phyloP scores from a whole-genome alignment of 2,888 invertebrate species.

The Erebia ligea region DNA sequence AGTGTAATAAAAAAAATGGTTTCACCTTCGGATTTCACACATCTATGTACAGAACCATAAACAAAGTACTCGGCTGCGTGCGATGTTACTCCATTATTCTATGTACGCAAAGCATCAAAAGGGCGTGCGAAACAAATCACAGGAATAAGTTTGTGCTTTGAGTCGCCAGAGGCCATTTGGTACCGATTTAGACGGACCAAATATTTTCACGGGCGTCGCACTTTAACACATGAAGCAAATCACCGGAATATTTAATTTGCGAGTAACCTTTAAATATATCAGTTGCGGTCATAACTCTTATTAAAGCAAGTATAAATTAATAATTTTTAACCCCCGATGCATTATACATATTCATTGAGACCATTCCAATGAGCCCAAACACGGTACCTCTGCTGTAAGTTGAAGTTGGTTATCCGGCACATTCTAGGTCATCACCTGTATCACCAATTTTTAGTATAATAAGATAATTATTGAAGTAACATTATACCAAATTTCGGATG shows the following conservation, averaged over 20 bases:
- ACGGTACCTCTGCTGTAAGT: no score
- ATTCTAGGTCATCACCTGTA: no score
- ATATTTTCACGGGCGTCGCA: constrained; percentile 77
- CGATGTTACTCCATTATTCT: constrained; percentile 17
- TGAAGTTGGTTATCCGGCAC: no score
- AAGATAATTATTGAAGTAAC: no score
- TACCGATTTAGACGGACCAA: constrained; percentile 75
- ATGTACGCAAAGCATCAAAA: constrained; percentile 34
- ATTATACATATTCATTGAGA: no score
- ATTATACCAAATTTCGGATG: no score
- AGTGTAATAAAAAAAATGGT: no score
- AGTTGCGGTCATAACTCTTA: background rate
- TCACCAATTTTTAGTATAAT: no score
- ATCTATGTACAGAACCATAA: background rate
- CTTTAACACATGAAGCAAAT: constrained; percentile 53
- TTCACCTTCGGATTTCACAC: background rate
- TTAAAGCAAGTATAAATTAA: no score
- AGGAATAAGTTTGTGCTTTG: constrained; percentile 54
- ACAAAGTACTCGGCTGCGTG: constrained; percentile 11
- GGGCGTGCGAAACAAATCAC: constrained; percentile 42
- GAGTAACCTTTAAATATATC: background rate
- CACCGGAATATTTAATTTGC: constrained; percentile 25
- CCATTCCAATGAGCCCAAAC: no score
- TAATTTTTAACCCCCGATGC: no score
- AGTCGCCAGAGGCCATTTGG: constrained; percentile 74